Conservation (phyloP, 2,113 vertebrate genomes). For the Origma solitaria region DNA sequence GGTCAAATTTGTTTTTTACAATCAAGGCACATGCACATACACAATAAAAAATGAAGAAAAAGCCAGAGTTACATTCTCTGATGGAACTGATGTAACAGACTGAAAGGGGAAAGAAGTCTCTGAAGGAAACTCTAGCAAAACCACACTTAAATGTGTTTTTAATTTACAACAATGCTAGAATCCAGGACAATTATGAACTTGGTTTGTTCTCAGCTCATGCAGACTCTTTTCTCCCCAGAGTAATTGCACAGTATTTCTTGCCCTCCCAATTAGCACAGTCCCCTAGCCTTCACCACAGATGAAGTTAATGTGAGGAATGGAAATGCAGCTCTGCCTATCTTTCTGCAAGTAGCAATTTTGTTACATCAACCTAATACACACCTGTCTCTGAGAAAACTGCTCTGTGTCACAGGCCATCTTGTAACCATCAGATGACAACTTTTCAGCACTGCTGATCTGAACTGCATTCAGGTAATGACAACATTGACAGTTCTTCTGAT, state of each 20-base stretch:
- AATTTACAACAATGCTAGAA: not conserved
- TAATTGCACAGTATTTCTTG: not conserved
- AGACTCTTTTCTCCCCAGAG: not conserved
- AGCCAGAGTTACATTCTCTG: not conserved
- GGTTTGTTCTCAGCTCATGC: not conserved
- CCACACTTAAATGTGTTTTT: not conserved
- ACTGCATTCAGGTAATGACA: not conserved
- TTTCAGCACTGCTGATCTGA: not conserved
- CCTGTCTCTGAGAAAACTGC: slow-evolving; percentile 2
- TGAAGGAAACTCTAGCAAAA: not conserved
- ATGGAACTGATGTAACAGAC: not conserved
- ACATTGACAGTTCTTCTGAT: not conserved
- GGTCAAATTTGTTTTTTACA: not conserved
- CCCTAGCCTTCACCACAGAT: not conserved
- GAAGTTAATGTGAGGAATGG: not conserved
- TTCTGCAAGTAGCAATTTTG: slow-evolving; percentile 32
- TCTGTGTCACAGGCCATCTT: not conserved
- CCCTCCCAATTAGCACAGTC: not conserved
- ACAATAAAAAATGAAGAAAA: not conserved
- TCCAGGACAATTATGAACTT: not conserved
- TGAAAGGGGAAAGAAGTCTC: not conserved
- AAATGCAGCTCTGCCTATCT: not conserved
- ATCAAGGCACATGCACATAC: not conserved
- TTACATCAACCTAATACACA: slow-evolving; percentile 25
- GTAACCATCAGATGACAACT: slow-evolving; percentile 6